Evolutionary conservation across 2,797 vertebrate species (phyloP), one percentile per base, ranked within the genome.

Genomic region (Anableps anableps): DNA sequence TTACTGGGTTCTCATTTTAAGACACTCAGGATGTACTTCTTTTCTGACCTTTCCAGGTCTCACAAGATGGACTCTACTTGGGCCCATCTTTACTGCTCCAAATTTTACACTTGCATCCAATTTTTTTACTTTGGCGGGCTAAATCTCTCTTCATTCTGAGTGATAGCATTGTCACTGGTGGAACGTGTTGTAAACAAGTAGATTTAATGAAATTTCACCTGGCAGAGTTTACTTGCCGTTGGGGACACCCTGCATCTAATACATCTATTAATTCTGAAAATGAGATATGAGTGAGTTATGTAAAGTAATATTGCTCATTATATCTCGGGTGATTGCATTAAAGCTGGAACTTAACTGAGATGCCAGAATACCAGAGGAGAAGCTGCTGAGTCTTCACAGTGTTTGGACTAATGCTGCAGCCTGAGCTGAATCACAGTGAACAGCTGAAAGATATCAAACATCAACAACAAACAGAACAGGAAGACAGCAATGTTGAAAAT

Each of bases 251-350:
- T 48, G 74, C 55, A 29, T 89, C 88, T 90, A 87, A 88, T 88
- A 79, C 84, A 79, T 83, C 91, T 88, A 92, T 91, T 92, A 89
- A 91, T 92, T 92, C 84, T 72, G 85, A 85, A 92, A 91, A 92
- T 90, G 88, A 91, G 85, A 90, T 91, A 89, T 86, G 85, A 92
- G 82, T 84, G 81, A 89, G 83, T 86, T 87, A 88, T 90, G 85
- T 83, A 80, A 80, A 86, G 85, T 80, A 84, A 84, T 87, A 87
- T 84, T 78, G 75, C 75, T 80, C 83, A 89, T 91, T 89, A 88
- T 81, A 72, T 78, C 80, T 53, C 26, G 64, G 87, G 74, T 91
- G 91, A 90, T 92, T 92, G 84, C 85, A 86, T 90, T 89, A 50
- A 92, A 71, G 79, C 82, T 77, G 47, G 70, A 72, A 74, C 80